These are phyloP conservation scores for Saccostrea echinata DNA, from an alignment of 1,140 invertebrate genomes.

Conservation along the genomic window DNA sequence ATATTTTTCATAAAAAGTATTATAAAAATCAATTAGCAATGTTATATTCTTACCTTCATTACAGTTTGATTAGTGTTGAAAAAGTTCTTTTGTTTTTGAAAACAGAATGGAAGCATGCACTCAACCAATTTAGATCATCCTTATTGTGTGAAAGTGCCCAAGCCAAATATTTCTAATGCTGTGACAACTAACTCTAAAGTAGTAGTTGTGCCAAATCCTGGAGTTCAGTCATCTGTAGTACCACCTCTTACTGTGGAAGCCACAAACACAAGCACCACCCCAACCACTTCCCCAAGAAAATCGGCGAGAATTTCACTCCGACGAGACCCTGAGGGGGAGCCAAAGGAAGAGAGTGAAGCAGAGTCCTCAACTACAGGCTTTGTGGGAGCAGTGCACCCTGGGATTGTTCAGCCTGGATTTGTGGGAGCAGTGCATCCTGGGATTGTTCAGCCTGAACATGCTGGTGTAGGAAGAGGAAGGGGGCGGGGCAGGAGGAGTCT, in stretches of 20 bases:
- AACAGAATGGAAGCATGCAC: constrained; percentile 11
- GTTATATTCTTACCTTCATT: too few relatives aligned
- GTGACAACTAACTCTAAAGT: constrained; percentile 28
- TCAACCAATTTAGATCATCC: constrained; percentile 36
- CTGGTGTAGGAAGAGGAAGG: constrained; percentile 50
- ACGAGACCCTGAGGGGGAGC: constrained; percentile 43
- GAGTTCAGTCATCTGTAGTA: not conserved
- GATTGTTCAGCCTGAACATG: constrained; percentile 43
- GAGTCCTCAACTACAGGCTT: not conserved
- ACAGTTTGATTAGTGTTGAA: too few relatives aligned
- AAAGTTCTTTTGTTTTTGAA: not conserved
- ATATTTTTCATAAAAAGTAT: too few relatives aligned
- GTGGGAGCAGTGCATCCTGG: constrained; percentile 44
- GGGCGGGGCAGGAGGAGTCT: constrained; percentile 44
- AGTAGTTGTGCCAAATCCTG: constrained; percentile 27
- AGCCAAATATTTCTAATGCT: not conserved
- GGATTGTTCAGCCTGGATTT: constrained; percentile 30
- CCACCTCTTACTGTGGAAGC: not conserved
- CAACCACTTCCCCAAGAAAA: constrained; percentile 56
- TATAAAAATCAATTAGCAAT: too few relatives aligned
- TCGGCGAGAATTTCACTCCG: constrained; percentile 57
- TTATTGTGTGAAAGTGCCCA: constrained; percentile 25
- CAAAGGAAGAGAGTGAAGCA: constrained; percentile 47
- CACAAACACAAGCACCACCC: constrained; percentile 18
- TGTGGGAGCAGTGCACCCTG: constrained; percentile 36